Evolutionary conservation across 2,113 vertebrate genomes (phyloP).

Genomic region (Ursus arctos): DNA sequence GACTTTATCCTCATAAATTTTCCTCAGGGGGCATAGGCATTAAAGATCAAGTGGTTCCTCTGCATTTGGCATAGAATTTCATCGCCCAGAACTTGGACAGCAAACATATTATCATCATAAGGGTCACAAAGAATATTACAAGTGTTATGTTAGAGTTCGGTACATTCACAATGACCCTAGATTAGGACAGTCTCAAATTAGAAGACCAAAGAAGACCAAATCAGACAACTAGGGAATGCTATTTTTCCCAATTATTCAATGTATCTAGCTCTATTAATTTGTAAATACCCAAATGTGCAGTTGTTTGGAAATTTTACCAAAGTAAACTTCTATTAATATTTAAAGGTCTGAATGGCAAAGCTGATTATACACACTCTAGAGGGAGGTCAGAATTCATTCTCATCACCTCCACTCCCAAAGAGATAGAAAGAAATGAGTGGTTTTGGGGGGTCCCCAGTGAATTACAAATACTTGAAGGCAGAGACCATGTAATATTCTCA

Average conservation of each 20-base stretch:
- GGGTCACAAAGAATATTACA: not conserved
- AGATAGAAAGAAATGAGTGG: not conserved
- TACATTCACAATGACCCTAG: not conserved
- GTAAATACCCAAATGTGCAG: not conserved
- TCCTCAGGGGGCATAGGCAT: not conserved
- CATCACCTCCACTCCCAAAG: not conserved
- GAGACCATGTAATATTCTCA: not conserved
- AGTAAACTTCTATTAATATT: not conserved
- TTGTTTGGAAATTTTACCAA: constrained; percentile 4
- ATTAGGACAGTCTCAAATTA: not conserved
- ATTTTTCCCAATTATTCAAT: not conserved
- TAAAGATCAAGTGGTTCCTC: not conserved
- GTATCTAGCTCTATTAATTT: not conserved
- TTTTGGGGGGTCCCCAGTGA: not conserved
- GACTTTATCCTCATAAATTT: not conserved
- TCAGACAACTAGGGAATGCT: not conserved
- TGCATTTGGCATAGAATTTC: not conserved
- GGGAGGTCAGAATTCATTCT: not conserved
- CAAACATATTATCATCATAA: not conserved
- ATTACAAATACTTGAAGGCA: not conserved
- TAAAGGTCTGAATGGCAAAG: not conserved
- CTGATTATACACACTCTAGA: not conserved
- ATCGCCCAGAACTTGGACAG: not conserved
- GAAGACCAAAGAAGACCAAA: not conserved
- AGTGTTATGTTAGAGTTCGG: not conserved